Conservation (phyloP, 1,140 invertebrate genomes). For the Anoplophora glabripennis region DNA sequence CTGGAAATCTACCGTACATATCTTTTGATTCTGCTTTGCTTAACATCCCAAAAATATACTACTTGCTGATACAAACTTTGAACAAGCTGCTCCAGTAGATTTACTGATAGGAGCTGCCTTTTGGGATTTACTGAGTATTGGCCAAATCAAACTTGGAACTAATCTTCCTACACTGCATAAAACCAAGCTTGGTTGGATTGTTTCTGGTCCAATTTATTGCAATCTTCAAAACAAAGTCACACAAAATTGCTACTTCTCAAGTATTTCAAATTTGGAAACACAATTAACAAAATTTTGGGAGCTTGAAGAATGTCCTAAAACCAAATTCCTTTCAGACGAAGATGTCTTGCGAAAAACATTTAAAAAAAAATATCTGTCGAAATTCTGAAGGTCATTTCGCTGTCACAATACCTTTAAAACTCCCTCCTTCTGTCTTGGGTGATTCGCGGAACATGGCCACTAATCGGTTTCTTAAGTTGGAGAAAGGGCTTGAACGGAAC, state of each 20-base stretch:
- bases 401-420: conserved; percentile 41
- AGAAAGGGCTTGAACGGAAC: not conserved
- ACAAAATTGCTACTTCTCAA: not conserved
- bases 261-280: conserved; percentile 11
- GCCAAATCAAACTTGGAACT: conserved; percentile 33
- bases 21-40: conserved; percentile 17
- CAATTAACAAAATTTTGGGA: conserved; percentile 37
- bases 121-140: conserved; percentile 25
- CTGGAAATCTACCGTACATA: conserved; percentile 18
- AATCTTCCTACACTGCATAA: conserved; percentile 40
- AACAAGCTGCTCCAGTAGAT: conserved; percentile 27
- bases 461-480: conserved; percentile 14
- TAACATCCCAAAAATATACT: conserved; percentile 30
- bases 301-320: conserved; percentile 31
- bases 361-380: conserved; percentile 29
- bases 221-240: not conserved
- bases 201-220: conserved; percentile 23
- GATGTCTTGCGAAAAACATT: conserved; percentile 38
- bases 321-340: conserved; percentile 24
- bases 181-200: conserved; percentile 40
- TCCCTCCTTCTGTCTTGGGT: conserved; percentile 30
- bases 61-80: conserved; percentile 34
- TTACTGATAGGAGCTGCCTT: conserved; percentile 37
- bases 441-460: conserved; percentile 39
- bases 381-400: conserved; percentile 37